Evolutionary conservation across 2,888 invertebrate genomes (phyloP), one percentile per base, ranked within the genome.

Genomic region (Erpobdella octoculata): DNA sequence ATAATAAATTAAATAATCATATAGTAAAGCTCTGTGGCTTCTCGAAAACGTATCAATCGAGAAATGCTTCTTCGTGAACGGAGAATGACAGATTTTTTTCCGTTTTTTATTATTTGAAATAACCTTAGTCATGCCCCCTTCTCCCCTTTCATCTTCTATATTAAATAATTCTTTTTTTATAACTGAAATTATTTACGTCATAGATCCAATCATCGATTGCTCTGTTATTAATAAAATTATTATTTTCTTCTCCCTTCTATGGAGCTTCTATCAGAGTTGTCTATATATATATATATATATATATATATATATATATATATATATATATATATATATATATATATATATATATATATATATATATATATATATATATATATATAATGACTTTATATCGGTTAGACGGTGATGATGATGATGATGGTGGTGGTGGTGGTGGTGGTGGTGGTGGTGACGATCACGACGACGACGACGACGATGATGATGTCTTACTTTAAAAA

Each of bases 201-300:
- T n/a, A n/a, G n/a, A n/a, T n/a, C n/a, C n/a, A n/a, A n/a, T n/a
- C n/a, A n/a, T n/a, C n/a, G n/a, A n/a, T n/a, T n/a, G n/a, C n/a
- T n/a, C n/a, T n/a, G n/a, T n/a, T n/a, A n/a, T n/a, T n/a, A n/a
- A n/a, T n/a, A n/a, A n/a, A n/a, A n/a, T n/a, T n/a, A n/a, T 8
- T 58, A 9, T 31, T 12, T 58, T 28, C 25, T 1, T 58, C 31
- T 15, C 33, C 59, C 59, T 33, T 59, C 59, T 21, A 46, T 15
- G 36, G n/a, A 2, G n/a, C 36, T 21, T 37, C 21, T 4, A 25
- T 31, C 28, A 69, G 31, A 37, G 36, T 37, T 70, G 35, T 62
- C 59, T 64, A 59, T 70, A 62, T 61, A 70, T 62, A 35, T 62
- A 59, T 65, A 70, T 70, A 28, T 62, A 70, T 61, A 70, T 62